These are phyloP conservation scores for Pristis pectinata DNA, from an alignment of 2,797 vertebrate species.

Conservation along the genomic window DNA sequence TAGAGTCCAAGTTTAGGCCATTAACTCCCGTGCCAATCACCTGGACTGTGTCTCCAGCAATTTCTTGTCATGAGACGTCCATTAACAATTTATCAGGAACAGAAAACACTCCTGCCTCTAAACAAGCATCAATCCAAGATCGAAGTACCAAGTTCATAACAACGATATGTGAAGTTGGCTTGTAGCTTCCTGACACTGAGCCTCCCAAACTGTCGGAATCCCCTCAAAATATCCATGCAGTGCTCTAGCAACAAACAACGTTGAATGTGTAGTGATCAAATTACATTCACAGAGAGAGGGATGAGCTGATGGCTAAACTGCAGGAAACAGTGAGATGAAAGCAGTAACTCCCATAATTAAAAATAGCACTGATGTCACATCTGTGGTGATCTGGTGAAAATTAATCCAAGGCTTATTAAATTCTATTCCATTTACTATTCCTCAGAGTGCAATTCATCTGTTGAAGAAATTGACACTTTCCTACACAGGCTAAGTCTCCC, in stretches of 20 bases:
- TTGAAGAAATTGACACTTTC: neutral
- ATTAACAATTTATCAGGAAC: slow-evolving; percentile 7
- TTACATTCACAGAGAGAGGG: neutral
- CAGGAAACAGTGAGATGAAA: slow-evolving; percentile 18
- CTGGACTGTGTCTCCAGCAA: slow-evolving; percentile 25
- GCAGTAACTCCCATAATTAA: neutral
- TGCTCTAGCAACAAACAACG: neutral
- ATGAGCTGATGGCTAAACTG: neutral
- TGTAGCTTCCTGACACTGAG: neutral
- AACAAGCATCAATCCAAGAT: neutral
- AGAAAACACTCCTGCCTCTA: neutral
- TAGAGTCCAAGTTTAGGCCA: neutral
- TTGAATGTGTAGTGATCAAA: neutral
- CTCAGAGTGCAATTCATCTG: slow-evolving; percentile 1
- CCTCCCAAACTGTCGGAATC: neutral
- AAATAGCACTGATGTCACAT: slow-evolving; percentile 28
- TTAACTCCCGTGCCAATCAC: slow-evolving; percentile 26
- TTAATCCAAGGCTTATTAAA: slow-evolving; percentile 28
- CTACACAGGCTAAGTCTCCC: neutral
- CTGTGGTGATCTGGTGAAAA: slow-evolving; percentile 2
- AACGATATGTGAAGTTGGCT: neutral
- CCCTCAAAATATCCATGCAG: neutral
- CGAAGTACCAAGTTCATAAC: neutral
- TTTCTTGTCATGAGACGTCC: slow-evolving; percentile 11
- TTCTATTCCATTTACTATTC: slow-evolving; percentile 19